Evolutionary conservation across 2,113 vertebrate genomes (phyloP), one percentile per base, ranked within the genome.

Genomic region (Tichodroma muraria): DNA sequence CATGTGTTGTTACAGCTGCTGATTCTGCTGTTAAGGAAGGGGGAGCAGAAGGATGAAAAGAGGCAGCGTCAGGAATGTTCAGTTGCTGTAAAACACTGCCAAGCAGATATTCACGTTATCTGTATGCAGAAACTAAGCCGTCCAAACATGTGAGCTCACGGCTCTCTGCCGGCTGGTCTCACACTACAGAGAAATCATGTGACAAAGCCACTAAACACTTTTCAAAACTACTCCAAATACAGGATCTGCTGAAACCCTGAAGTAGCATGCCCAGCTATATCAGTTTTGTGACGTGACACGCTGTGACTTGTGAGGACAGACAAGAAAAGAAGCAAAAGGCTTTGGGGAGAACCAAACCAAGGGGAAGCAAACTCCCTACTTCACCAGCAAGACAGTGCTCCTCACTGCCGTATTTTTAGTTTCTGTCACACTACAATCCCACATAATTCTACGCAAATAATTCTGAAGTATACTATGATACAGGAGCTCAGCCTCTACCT

Each of bases 1-100:
- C 98, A 98, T 98, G 98, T 98, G 98, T 97, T 97, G 94, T 95
- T 93, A 97, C 98, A 98, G 98, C 98, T 98, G 98, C 98, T 96
- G 64, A 96, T 80, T 60, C 70, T 96, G 94, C 96, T 94, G 97
- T 95, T 88, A 90, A 86, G 94, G 95, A 98, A 97, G 95, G 84
- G 57, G 60, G 97, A 96, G 97, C 97, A 97, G 97, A 97, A 98
- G 97, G 97, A 94, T 89, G 80, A 95, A 96, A 96, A 96, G 89
- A 95, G 97, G 90, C 96, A 95, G 92, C 81, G 80, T 95, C 95
- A 96, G 96, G 97, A 97, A 97, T 89, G 95, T 95, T 96, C 94
- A 47, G 92, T 96, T 97, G 83, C 86, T 85, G 92, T 83, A 95
- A 80, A 93, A 44, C 70, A 50, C 81, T 79, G 89, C 97, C 96